phyloP scores from a whole-genome alignment of 2,888 invertebrate genomes.

The Chrysodeixis includens region DNA sequence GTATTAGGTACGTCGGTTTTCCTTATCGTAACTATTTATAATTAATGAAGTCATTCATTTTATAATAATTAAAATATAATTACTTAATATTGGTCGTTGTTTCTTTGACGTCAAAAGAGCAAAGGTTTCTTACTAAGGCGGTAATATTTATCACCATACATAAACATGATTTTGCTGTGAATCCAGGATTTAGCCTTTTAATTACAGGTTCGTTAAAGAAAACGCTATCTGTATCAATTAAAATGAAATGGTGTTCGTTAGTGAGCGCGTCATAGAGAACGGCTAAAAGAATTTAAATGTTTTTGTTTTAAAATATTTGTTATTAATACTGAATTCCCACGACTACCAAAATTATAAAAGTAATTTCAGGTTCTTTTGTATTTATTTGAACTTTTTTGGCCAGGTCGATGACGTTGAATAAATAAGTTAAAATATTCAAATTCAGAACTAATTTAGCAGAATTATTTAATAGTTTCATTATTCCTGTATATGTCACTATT shows the following conservation, averaged over 20 bases:
- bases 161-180: not conserved
- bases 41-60: not conserved
- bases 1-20: not conserved
- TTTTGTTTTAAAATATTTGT: not conserved
- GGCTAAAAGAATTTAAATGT: not conserved
- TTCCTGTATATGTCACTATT: no score
- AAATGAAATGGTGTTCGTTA: not conserved
- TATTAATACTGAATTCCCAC: no score
- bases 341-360: no score
- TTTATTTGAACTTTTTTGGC: no score
- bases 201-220: no score
- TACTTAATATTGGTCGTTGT: not conserved
- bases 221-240: no score
- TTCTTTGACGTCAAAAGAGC: not conserved
- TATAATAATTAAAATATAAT: not conserved
- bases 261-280: not conserved
- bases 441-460: no score
- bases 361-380: no score
- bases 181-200: no score
- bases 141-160: not conserved
- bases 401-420: no score
- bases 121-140: not conserved
- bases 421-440: no score
- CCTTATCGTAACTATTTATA: not conserved
- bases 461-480: no score